phyloP scores from a whole-genome alignment of 2,888 invertebrate genomes.

The Lissocephala sabroskyi region DNA sequence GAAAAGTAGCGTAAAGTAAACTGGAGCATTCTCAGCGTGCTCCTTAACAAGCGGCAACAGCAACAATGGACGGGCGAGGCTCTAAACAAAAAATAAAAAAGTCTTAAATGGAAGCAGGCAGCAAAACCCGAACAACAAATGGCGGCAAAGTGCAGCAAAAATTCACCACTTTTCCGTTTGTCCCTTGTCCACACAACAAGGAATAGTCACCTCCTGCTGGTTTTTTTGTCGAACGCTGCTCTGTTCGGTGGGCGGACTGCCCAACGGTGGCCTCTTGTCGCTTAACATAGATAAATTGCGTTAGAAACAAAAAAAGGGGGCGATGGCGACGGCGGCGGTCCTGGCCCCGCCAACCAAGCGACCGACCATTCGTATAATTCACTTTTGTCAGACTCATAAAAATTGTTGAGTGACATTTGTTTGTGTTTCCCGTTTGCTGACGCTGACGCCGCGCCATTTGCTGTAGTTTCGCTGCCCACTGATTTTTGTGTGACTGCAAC shows the following conservation, averaged over 20 bases:
- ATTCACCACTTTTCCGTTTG: constrained; percentile 53
- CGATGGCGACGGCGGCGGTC: neutral
- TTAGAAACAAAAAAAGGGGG: constrained; percentile 63
- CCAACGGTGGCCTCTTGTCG: constrained; percentile 21
- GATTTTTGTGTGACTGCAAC: constrained; percentile 56
- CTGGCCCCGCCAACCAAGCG: neutral
- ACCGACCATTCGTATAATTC: constrained; percentile 65
- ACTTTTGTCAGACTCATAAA: constrained; percentile 67
- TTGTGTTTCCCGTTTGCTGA: constrained; percentile 61
- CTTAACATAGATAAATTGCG: constrained; percentile 63
- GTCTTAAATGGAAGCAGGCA: constrained; percentile 45
- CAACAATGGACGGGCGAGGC: constrained; percentile 2
- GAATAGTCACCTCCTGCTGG: neutral
- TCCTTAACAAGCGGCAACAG: neutral
- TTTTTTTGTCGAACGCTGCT: constrained; percentile 9
- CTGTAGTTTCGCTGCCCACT: constrained; percentile 31
- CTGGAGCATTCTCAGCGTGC: constrained; percentile 2
- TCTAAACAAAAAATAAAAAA: constrained; percentile 16
- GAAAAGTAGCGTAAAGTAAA: neutral
- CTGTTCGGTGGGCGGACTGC: constrained; percentile 1
- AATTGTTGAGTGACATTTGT: constrained; percentile 65
- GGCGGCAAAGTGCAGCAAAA: constrained; percentile 53
- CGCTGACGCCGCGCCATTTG: constrained; percentile 14
- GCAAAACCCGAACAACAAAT: constrained; percentile 17
- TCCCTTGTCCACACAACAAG: neutral